Conservation (phyloP, 2,888 invertebrate genomes). For the Oxyteleia sp. region DNA sequence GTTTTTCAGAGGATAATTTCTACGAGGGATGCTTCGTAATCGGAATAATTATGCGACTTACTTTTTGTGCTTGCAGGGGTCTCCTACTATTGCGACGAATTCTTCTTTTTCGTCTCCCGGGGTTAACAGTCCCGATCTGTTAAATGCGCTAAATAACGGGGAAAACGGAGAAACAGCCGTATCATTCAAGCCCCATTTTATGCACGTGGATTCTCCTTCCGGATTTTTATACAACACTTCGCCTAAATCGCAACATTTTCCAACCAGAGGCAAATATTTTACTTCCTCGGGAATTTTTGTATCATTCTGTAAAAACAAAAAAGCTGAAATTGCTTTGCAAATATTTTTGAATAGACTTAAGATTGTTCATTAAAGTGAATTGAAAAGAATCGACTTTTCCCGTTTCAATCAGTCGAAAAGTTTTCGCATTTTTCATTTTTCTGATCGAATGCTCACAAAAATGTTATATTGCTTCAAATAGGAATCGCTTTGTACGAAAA, state of each 20-base stretch:
- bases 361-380: too few relatives aligned
- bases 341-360: too few relatives aligned
- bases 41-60: too few relatives aligned
- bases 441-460: too few relatives aligned
- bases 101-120: slow-evolving; percentile 86
- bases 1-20: too few relatives aligned
- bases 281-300: slow-evolving; percentile 76
- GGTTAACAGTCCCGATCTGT: slow-evolving; percentile 88
- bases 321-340: too few relatives aligned
- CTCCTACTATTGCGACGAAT: slow-evolving; percentile 89
- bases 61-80: slow-evolving; percentile 89
- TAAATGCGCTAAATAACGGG: slow-evolving; percentile 89
- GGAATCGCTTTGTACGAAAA: too few relatives aligned
- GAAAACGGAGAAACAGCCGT: slow-evolving; percentile 86
- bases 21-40: too few relatives aligned
- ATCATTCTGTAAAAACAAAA: slow-evolving; percentile 80
- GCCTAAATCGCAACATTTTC: slow-evolving; percentile 82
- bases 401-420: too few relatives aligned
- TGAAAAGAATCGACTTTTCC: too few relatives aligned
- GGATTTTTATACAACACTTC: slow-evolving; percentile 77
- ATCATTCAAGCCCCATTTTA: slow-evolving; percentile 32
- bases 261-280: slow-evolving; percentile 78
- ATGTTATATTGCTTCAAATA: too few relatives aligned
- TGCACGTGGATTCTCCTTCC: slow-evolving; percentile 71
- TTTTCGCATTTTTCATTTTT: too few relatives aligned